Base-by-base conservation (phyloP, 2,113 vertebrate species). In the Alaudala cheleensis region DNA sequence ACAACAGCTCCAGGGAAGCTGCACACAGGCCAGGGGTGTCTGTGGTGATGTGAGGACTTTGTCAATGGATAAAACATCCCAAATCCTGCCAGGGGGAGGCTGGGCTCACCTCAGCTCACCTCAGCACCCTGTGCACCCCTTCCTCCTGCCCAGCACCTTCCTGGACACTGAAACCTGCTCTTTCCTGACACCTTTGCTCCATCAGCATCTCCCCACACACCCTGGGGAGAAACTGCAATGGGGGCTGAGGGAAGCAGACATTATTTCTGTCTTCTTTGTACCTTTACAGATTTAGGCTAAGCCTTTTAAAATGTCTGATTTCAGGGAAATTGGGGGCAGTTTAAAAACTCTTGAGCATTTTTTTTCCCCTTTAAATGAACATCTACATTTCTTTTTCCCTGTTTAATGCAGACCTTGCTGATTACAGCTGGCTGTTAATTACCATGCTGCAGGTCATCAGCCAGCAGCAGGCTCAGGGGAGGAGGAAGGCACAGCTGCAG, bases 1-100 rank as follows among this genome's bases (percentile, higher is more conserved):
- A 73, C 50, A 93, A 26, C 6, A 15, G 60, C 88, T 92, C 77
- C 73, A 79, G 92, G 80, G 80, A 91, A 91, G 34, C 72, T 16
- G 9, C 0, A 60, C 67, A 12, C 7, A 8, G 58, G n/a, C 53
- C 60, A 61, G 25, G 31, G 51, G 67, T 72, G 53, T 10, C 34
- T 23, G 60, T 4, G 73, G 70, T 49, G 33, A 62, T 21, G 17
- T 31, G 39, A 40, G 70, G 80, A 50, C 3, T 77, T 82, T 81
- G 45, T 74, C 71, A 82, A 70, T 70, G 82, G 51, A 34, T n/a
- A 45, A 81, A 91, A 49, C 54, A 57, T 33, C 54, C 4, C 39
- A 12, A 0, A 26, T 28, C 26, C 60, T 73, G 54, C 26, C 16
- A 40, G 51, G 50, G 26, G 28, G 21, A 79, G 33, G 14, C 33